These are phyloP conservation scores for Ethmia dodecea DNA, from an alignment of 2,888 invertebrate species.

Conservation along the genomic window DNA sequence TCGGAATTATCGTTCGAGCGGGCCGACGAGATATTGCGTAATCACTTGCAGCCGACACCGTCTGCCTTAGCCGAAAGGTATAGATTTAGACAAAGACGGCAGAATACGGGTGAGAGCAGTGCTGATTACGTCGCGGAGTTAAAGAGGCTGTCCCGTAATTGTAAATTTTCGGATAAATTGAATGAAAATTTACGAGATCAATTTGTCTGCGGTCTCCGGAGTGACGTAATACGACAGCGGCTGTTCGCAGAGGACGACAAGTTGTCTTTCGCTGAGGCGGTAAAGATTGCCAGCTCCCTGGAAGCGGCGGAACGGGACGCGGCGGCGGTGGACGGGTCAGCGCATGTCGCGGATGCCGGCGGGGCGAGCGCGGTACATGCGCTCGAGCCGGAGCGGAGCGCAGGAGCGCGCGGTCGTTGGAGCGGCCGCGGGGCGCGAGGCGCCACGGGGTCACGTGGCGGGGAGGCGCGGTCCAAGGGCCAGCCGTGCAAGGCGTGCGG, in stretches of 20 bases:
- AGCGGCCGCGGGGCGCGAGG: not conserved
- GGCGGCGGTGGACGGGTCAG: conserved; percentile 1
- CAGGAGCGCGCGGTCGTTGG: not conserved
- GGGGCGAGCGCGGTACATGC: not conserved
- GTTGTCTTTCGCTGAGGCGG: not conserved
- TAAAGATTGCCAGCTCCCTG: conserved; percentile 1
- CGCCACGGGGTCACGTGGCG: not conserved
- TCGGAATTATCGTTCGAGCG: conserved; percentile 2
- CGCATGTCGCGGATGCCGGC: not conserved
- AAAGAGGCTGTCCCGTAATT: conserved; percentile 2
- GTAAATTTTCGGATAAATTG: conserved; percentile 2
- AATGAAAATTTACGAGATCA: conserved; percentile 11
- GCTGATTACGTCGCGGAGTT: conserved; percentile 8
- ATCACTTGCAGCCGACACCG: conserved; percentile 11
- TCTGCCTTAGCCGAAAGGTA: conserved; percentile 11
- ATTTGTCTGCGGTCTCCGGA: conserved; percentile 7
- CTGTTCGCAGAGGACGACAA: conserved; percentile 9
- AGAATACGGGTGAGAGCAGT: conserved; percentile 2
- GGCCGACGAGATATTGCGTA: conserved; percentile 1
- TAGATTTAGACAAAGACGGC: conserved; percentile 9
- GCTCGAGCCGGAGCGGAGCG: no score
- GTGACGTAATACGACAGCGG: conserved; percentile 8
- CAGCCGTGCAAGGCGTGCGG: conserved; percentile 1
- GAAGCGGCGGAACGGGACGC: conserved; percentile 6
- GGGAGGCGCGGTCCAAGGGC: no score